Evolutionary conservation across 2,113 vertebrate species (phyloP).

Genomic region (Leucopsar rothschildi): DNA sequence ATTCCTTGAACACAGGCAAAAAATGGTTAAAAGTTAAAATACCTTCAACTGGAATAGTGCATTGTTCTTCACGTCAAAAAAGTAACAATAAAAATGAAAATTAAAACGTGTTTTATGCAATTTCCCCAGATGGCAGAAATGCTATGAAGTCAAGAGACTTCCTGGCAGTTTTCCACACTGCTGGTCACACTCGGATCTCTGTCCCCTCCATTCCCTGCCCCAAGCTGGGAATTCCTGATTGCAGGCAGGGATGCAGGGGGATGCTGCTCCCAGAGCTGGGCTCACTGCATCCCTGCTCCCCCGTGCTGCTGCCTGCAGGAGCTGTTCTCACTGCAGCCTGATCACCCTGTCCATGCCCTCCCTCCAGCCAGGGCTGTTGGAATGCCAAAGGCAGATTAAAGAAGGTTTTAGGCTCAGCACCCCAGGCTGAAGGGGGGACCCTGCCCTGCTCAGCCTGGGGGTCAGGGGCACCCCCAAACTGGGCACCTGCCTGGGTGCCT

Average conservation of each 20-base stretch:
- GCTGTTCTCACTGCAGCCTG: background rate
- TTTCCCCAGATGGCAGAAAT: background rate
- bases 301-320: background rate
- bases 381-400: background rate
- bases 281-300: background rate
- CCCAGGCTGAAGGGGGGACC: background rate
- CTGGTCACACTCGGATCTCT: fast-evolving
- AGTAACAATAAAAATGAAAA: background rate
- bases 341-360: background rate
- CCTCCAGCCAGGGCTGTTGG: background rate
- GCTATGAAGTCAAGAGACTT: background rate
- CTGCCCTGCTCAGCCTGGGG: background rate
- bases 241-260: no score
- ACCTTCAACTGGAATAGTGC: fast-evolving
- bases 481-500: background rate
- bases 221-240: no score
- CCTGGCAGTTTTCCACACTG: background rate
- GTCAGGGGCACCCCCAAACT: no score
- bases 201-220: background rate
- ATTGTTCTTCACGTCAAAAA: background rate
- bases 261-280: background rate
- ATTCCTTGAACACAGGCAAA: background rate
- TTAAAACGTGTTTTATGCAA: background rate
- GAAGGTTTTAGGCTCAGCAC: background rate
- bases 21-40: background rate